Evolutionary conservation across 2,888 invertebrate genomes (phyloP).

Genomic region (Dolichopus griseipennis): DNA sequence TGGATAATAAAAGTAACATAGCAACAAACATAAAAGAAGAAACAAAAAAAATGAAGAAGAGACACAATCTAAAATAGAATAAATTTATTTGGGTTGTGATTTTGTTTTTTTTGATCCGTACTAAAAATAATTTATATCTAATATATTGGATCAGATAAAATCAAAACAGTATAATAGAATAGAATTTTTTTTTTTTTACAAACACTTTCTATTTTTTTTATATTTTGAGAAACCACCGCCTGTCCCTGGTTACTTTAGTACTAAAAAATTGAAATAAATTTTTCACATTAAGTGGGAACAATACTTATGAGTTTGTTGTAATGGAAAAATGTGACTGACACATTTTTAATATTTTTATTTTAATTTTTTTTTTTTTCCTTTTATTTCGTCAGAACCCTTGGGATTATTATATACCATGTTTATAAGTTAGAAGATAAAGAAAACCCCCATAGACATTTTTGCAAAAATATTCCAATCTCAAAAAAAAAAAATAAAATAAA

Average conservation of each 20-base stretch:
- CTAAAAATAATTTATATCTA: too few relatives aligned
- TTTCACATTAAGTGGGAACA: background rate
- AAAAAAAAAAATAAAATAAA: too few relatives aligned
- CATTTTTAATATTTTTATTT: background rate
- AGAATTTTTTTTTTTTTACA: too few relatives aligned
- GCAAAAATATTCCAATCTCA: too few relatives aligned
- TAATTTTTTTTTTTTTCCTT: too few relatives aligned
- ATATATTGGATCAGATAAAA: background rate
- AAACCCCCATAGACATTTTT: too few relatives aligned
- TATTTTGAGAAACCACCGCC: too few relatives aligned
- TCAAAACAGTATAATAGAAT: background rate
- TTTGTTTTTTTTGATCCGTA: background rate
- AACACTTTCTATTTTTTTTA: too few relatives aligned
- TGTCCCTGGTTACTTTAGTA: too few relatives aligned
- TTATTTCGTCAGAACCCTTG: background rate
- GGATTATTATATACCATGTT: background rate
- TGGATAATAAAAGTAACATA: background rate
- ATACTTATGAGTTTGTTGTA: background rate
- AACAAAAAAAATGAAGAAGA: background rate
- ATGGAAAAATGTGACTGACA: background rate
- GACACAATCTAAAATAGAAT: background rate
- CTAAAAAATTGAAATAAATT: background rate
- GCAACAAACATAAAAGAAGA: background rate
- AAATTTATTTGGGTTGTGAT: background rate
- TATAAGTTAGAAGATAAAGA: too few relatives aligned